Percentiles rank a stretch among this genome's conserved stretches.
Conservation (phyloP, 2,797 vertebrate genomes). For the Typhlichthys eigenmanni region DNA sequence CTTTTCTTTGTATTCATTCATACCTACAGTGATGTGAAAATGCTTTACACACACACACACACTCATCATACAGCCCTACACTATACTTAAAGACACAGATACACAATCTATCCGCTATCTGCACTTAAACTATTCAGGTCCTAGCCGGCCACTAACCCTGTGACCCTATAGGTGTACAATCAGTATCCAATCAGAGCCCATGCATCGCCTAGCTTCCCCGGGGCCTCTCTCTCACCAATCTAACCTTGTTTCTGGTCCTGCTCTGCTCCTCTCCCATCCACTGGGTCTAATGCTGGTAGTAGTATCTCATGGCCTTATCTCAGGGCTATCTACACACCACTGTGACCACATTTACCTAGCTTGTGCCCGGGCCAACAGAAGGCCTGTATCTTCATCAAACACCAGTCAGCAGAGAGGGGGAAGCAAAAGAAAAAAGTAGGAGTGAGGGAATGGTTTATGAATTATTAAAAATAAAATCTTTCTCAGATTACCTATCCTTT, state of each 20-base stretch:
- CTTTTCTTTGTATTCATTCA: neutral
- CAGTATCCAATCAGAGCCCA: constrained; percentile 44
- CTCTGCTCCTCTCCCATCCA: constrained; percentile 37
- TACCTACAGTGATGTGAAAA: neutral
- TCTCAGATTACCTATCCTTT: constrained; percentile 78
- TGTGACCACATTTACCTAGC: constrained; percentile 63
- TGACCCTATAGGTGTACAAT: constrained; percentile 45
- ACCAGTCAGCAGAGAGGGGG: constrained; percentile 71
- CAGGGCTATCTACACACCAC: constrained; percentile 58
- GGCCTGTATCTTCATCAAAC: constrained; percentile 84
- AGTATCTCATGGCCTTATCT: constrained; percentile 67
- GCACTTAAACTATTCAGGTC: constrained; percentile 18
- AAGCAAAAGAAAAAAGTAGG: constrained; percentile 49
- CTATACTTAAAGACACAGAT: constrained; percentile 18
- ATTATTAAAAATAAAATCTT: constrained; percentile 90
- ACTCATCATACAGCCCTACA: neutral
- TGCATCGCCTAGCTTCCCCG: constrained; percentile 48
- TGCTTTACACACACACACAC: neutral
- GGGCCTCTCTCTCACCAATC: constrained; percentile 47
- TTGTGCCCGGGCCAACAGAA: constrained; percentile 69
- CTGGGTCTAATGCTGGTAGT: constrained; percentile 56
- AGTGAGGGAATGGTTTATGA: constrained; percentile 82
- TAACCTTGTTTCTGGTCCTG: constrained; percentile 67
- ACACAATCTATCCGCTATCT: neutral
- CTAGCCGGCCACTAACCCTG: constrained; percentile 33